Base-by-base conservation (phyloP, 2,888 invertebrate genomes). In the Leptinotarsa rubiginosa region DNA sequence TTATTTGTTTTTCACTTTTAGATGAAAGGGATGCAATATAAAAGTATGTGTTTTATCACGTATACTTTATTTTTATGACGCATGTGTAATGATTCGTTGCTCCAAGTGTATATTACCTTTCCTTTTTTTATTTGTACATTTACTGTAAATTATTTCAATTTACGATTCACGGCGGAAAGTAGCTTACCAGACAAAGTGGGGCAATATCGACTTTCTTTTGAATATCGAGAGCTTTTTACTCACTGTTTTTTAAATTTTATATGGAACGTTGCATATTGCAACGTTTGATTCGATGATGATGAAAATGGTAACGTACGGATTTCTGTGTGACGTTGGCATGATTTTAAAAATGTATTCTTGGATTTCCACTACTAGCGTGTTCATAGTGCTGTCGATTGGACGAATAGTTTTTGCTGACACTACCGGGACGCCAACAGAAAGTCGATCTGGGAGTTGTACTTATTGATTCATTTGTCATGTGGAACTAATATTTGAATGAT, bases 91-190 rank as follows among this genome's bases (percentile, higher is more conserved):
- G 10, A 41, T 41, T 41, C 41, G 41, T 41, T 41, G 41, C 2
- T 12, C 41, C 41, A 41, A 10, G 41, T 41, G 25, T 62, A 62
- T 31, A 62, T 62, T 62, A 62, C 78, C 75, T 77, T 71, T 75
- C 72, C 75, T 79, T 77, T 78, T 70, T 75, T 78, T 77, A 77
- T 77, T 77, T 79, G 77, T 77, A 77, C 73, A 79, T 78, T 76
- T 75, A 75, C 75, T 79, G 75, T 79, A 75, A 75, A 78, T 77
- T 76, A 75, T 76, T 73, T 73, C 67, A 76, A 69, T 78, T 73
- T 73, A 73, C 73, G 62, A 31, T 31, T 13, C 15, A n/a, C 16
- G 62, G 62, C 41, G 41, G 70, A 66, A 74, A 66, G 70, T 70
- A 66, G 56, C 41, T 62, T 62, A 74, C 71, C 56, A 41, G 41